Conservation (phyloP, 1,140 invertebrate species). For the Drosophila jambulina region DNA sequence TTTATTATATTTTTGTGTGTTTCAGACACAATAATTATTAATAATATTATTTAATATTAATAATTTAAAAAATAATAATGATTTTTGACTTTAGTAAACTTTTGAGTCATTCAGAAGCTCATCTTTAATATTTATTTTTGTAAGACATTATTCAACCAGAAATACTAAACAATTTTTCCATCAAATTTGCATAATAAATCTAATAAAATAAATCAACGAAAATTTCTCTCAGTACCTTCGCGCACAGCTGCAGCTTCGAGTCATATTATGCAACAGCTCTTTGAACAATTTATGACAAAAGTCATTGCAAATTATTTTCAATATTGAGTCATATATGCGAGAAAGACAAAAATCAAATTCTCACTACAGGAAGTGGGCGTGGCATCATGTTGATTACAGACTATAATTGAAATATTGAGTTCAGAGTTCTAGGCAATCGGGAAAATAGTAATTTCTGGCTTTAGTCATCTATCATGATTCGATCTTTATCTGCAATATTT, state of each 20-base stretch:
- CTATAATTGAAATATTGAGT: constrained; percentile 51
- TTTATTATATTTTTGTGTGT: neutral
- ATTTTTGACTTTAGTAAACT: no score
- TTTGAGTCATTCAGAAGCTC: no score
- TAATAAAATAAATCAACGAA: no score
- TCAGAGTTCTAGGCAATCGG: constrained; percentile 55
- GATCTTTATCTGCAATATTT: constrained; percentile 28
- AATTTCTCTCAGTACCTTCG: constrained; percentile 7
- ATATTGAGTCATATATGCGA: constrained; percentile 69
- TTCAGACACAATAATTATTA: no score
- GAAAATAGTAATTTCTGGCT: constrained; percentile 37
- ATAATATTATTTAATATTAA: no score
- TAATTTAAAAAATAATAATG: no score
- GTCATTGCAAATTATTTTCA: constrained; percentile 74
- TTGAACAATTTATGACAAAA: constrained; percentile 77
- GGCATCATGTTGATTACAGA: constrained; percentile 31
- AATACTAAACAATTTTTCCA: no score
- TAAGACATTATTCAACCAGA: no score
- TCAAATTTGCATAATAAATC: no score
- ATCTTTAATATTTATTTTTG: no score
- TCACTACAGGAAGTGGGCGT: constrained; percentile 63
- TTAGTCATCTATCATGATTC: constrained; percentile 18
- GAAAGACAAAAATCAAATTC: constrained; percentile 27
- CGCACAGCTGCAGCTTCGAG: constrained; percentile 59
- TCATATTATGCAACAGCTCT: constrained; percentile 68